Base-by-base conservation (phyloP, 2,888 invertebrate genomes). In the Crossocerus cetratus region DNA sequence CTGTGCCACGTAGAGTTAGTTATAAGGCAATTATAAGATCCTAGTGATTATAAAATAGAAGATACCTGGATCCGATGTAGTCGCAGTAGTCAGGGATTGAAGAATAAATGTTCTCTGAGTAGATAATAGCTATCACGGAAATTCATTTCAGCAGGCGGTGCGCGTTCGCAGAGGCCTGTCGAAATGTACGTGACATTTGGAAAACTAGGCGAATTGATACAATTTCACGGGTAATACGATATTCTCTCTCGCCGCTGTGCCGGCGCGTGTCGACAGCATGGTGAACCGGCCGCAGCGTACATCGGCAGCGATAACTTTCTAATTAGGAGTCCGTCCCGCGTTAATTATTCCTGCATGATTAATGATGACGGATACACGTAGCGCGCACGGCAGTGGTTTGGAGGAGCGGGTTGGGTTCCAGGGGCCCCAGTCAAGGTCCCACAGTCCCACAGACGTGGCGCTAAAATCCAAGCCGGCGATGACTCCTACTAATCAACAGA, bases 291-390 rank as follows among this genome's bases (percentile, higher is more conserved):
- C 49, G 14, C 49, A 49, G 16, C 68, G 68, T 81, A 82, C 83
- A 85, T 84, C 83, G 81, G 81, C 75, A 82, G 80, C 85, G 86
- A 87, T 88, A 87, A 86, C 83, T 87, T 86, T 86, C 84, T 86
- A 86, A 87, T 88, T 87, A 86, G 86, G 82, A 82, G 80, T 75
- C 83, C 86, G 86, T 84, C 84, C 80, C 78, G 73, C 16, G 85
- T 85, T 87, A 88, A 88, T 88, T 86, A 87, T 84, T 83, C 84
- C 72, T 76, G 82, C 75, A 81, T 86, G 86, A 87, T 87, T 86
- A 86, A 86, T 87, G 85, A 80, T 82, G 84, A 83, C 82, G 78
- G 82, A 83, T 85, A 77, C 76, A 77, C 64, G 56, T 54, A 65
- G 69, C 65, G 68, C 66, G 55, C 56, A 14, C 45, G 21, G 61